Percentiles rank a stretch among this genome's conserved stretches.
phyloP scores from a whole-genome alignment of 2,113 vertebrate species.

The Muntiacus muntjak region DNA sequence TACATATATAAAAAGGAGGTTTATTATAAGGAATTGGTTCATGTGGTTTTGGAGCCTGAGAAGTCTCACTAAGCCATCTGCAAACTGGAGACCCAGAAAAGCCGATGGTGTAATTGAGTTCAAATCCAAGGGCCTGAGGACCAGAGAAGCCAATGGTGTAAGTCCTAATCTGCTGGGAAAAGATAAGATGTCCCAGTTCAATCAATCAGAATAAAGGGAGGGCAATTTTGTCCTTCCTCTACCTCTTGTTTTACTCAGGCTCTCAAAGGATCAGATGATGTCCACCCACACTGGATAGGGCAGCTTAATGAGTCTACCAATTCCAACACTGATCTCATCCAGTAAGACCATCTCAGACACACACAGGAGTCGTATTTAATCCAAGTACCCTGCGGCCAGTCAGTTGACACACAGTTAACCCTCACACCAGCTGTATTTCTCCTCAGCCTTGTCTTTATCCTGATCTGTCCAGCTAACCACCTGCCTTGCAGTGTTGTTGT shows the following conservation, averaged over 20 bases:
- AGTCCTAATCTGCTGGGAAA: background rate
- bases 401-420: background rate
- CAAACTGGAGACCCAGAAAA: background rate
- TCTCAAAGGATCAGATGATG: background rate
- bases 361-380: background rate
- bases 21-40: background rate
- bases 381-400: background rate
- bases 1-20: background rate
- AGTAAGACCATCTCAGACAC: background rate
- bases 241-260: background rate
- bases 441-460: background rate
- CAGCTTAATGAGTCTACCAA: background rate
- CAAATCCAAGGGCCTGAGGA: background rate
- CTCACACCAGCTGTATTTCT: background rate
- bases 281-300: background rate
- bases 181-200: background rate
- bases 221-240: background rate
- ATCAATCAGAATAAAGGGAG: background rate
- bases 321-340: background rate
- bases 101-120: background rate
- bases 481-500: background rate
- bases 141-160: background rate
- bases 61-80: background rate
- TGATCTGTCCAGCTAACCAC: background rate
- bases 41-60: background rate